A percentile compares a stretch with the other conserved stretches of the same genome.
Evolutionary conservation across 2,888 invertebrate genomes (phyloP).

Genomic region (Idaea aversata): DNA sequence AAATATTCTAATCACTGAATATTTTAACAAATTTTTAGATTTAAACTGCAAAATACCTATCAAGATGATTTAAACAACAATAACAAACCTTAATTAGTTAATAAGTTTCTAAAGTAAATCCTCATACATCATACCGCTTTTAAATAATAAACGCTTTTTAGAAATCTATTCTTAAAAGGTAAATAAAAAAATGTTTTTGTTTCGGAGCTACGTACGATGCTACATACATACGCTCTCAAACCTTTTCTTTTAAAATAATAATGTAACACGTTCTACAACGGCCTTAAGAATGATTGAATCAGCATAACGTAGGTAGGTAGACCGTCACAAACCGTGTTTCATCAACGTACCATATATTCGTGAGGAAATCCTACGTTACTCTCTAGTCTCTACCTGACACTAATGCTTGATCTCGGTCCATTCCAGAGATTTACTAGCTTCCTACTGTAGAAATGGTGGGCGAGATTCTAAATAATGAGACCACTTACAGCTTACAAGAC

Average conservation of each 20-base stretch:
- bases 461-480: slow-evolving; percentile 64
- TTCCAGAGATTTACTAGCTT: slow-evolving; percentile 60
- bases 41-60: no score
- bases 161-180: neutral
- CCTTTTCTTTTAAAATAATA: no score
- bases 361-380: slow-evolving; percentile 30
- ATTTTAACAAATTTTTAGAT: no score
- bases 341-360: slow-evolving; percentile 16
- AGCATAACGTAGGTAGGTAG: neutral
- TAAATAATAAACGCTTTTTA: neutral
- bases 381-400: slow-evolving; percentile 36
- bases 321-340: neutral
- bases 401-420: slow-evolving; percentile 51
- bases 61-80: no score
- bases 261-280: no score
- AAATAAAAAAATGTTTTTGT: no score
- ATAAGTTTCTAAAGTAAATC: neutral
- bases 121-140: neutral
- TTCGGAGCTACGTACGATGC: no score
- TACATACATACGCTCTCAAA: no score
- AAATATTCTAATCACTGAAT: no score
- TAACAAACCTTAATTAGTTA: neutral
- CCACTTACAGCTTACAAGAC: slow-evolving; percentile 59
- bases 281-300: no score
- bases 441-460: slow-evolving; percentile 58